A percentile compares a stretch with the other conserved stretches of the same genome.
Evolutionary conservation across 1,140 invertebrate genomes (phyloP).

Genomic region (Zaprionus tsacasi): DNA sequence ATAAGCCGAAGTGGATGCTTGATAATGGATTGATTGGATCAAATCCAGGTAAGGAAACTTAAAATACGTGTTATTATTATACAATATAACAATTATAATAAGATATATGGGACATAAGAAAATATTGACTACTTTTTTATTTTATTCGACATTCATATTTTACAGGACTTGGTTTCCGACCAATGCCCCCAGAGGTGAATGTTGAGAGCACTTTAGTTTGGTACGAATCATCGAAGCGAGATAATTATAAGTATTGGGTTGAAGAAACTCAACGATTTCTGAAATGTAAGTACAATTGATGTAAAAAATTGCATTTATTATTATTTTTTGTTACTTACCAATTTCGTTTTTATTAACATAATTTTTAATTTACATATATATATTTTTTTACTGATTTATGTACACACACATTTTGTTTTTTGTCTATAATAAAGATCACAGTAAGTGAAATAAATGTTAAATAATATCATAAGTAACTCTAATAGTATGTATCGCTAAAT

Average conservation of each 20-base stretch:
- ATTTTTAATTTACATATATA: slow-evolving; percentile 9
- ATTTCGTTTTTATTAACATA: not conserved
- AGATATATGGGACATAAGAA: not conserved
- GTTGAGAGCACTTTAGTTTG: slow-evolving; percentile 97
- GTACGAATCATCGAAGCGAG: slow-evolving; percentile 92
- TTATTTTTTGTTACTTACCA: not conserved
- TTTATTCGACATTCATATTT: slow-evolving; percentile 19
- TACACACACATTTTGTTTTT: slow-evolving; percentile 49
- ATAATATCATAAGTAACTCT: not conserved
- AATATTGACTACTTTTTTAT: slow-evolving; percentile 18
- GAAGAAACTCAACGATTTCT: slow-evolving; percentile 86
- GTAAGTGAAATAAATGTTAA: slow-evolving; percentile 54
- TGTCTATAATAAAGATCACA: slow-evolving; percentile 58
- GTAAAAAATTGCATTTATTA: no score
- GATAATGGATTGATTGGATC: slow-evolving; percentile 93
- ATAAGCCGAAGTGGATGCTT: slow-evolving; percentile 94
- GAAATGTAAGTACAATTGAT: slow-evolving; percentile 63
- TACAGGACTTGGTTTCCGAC: slow-evolving; percentile 95
- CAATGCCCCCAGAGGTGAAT: slow-evolving; percentile 94
- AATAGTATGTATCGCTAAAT: slow-evolving; percentile 12
- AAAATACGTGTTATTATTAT: not conserved
- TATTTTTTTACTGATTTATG: slow-evolving; percentile 25
- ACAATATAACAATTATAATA: no score
- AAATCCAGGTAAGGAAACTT: slow-evolving; percentile 91
- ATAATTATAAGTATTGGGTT: slow-evolving; percentile 92